Base-by-base conservation (phyloP, 1,140 invertebrate species). In the Potamilus streckersoni region DNA sequence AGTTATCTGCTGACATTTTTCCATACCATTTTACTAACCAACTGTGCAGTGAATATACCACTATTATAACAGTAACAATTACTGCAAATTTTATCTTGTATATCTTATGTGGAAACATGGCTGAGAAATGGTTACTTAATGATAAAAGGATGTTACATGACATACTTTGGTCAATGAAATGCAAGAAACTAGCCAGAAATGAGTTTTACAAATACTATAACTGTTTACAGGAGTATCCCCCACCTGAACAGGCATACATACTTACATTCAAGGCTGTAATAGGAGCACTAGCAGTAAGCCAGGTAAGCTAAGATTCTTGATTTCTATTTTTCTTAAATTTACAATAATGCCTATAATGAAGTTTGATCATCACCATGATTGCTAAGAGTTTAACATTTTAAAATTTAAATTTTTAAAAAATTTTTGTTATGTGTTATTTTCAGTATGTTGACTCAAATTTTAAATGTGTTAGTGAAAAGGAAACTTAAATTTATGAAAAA, bases 251-350 rank as follows among this genome's bases (percentile, higher is more conserved):
- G 73, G 94, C 93, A 4, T 89, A 97, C 71, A 92, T 93, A n/a
- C 91, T 93, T 64, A 93, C 94, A 38, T 94, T 98, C 71, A 93
- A 94, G 84, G 96, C 96, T n/a, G 88, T 98, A 15, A 92, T 97
- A 62, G 93, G 93, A 38, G 95, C 95, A 1, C 87, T 98, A 8
- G 71, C 69, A 31, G 72, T 84, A 71, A 88, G 88, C 73, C 78
- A 87, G 82, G 89, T 89, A 82, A 66, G 66, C 38, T 20, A 11
- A 23, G 23, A 62, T 62, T 62, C 19, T 62, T 23, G 6, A n/a
- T 23, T 62, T 62, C 27, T 19, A 23, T 62, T 62, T 62, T 62
- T 23, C 8, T 19, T n/a, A 11, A 62, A 8, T 8, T n/a, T 8
- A 62, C 23, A 62, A 49, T 8, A 49, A 49, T 6, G 38, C 11